Evolutionary conservation across 2,113 vertebrate genomes (phyloP).

Genomic region (Xiphorhynchus elegans): DNA sequence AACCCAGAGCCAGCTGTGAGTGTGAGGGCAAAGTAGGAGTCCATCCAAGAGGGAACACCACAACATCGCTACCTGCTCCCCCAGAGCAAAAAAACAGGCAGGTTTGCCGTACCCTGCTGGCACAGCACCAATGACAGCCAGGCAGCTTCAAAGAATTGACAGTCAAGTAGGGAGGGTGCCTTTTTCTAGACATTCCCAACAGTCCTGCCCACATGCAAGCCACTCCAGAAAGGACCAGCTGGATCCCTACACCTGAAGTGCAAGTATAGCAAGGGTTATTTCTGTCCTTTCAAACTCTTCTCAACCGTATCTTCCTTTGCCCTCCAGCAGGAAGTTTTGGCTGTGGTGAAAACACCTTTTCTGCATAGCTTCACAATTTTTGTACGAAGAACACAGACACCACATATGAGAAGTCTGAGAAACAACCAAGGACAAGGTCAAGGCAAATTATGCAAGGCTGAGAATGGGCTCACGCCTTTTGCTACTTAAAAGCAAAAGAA

Average conservation of each 20-base stretch:
- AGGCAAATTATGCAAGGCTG: background rate
- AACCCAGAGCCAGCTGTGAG: background rate
- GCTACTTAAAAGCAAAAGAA: background rate
- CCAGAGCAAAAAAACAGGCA: background rate
- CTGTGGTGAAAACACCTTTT: background rate
- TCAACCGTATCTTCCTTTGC: background rate
- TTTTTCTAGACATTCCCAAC: background rate
- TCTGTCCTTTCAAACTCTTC: background rate
- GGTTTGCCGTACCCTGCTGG: background rate
- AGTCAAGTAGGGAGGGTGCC: background rate
- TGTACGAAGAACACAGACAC: background rate
- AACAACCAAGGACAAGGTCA: slow-evolving; percentile 18
- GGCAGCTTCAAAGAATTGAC: background rate
- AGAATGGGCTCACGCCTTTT: background rate
- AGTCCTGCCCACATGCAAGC: background rate
- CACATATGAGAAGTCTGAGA: background rate
- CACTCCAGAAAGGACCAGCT: background rate
- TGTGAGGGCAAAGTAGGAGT: background rate
- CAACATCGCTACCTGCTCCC: accelerated
- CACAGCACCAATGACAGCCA: background rate
- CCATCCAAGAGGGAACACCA: background rate
- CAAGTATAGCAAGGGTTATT: background rate
- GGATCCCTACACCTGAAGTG: background rate
- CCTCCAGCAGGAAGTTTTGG: background rate
- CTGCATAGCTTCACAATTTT: background rate